phyloP scores from a whole-genome alignment of 2,888 invertebrate genomes.

The Dione juno region DNA sequence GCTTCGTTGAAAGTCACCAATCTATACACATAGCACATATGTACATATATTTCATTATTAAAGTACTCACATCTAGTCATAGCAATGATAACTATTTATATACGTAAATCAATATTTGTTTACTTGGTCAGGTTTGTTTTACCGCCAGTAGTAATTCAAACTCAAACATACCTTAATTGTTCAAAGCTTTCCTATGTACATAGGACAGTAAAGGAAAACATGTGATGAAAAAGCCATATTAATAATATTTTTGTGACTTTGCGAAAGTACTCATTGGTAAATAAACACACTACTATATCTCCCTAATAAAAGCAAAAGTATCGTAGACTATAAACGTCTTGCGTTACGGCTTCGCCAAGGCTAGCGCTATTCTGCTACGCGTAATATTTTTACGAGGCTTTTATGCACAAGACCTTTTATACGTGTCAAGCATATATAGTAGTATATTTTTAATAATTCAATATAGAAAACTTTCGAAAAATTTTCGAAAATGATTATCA shows the following conservation, averaged over 20 bases:
- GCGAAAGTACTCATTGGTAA: neutral
- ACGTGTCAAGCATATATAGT: neutral
- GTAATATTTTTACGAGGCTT: neutral
- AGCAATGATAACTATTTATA: no score
- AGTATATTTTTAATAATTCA: neutral
- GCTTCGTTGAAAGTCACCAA: no score
- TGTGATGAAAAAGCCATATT: neutral
- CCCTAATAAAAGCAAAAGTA: slow-evolving; percentile 24
- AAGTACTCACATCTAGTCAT: neutral
- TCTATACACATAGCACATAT: no score
- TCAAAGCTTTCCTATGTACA: neutral
- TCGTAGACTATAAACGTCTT: slow-evolving; percentile 25
- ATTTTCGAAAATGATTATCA: neutral
- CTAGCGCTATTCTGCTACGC: slow-evolving; percentile 3
- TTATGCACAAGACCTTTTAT: neutral
- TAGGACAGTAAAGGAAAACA: neutral
- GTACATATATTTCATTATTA: neutral
- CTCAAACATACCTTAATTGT: neutral
- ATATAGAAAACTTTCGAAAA: neutral
- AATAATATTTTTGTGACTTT: neutral
- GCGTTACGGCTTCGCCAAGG: slow-evolving; percentile 4
- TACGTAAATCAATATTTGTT: slow-evolving; percentile 1
- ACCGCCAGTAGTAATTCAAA: neutral
- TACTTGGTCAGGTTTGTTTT: neutral
- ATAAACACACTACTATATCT: slow-evolving; percentile 20